Evolutionary conservation across 1,140 invertebrate species (phyloP).

Genomic region (Hyphantria cunea): DNA sequence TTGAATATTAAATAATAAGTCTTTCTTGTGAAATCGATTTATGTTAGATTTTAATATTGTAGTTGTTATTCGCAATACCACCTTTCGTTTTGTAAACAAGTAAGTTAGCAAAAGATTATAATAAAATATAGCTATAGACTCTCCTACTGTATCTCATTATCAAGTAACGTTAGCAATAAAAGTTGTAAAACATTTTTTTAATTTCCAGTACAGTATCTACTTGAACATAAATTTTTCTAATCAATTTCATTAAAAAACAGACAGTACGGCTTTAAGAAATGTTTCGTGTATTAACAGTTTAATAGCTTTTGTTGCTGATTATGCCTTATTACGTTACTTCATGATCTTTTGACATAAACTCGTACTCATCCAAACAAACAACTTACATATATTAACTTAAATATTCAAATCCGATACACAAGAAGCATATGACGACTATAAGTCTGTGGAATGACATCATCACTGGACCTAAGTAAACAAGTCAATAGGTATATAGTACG

Average conservation of each 20-base stretch:
- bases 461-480: conserved; percentile 17
- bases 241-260: background rate
- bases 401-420: conserved; percentile 2
- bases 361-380: background rate
- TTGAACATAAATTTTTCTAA: too few relatives aligned
- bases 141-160: too few relatives aligned
- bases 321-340: background rate
- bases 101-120: too few relatives aligned
- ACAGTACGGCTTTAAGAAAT: background rate
- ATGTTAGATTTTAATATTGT: too few relatives aligned
- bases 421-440: background rate
- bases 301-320: background rate
- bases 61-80: too few relatives aligned
- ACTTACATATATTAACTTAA: background rate
- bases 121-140: too few relatives aligned
- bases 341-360: background rate
- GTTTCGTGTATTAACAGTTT: background rate
- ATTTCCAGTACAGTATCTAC: too few relatives aligned
- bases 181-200: too few relatives aligned
- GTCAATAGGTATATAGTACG: background rate
- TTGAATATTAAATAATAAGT: too few relatives aligned
- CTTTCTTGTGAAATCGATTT: too few relatives aligned
- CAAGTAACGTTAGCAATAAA: too few relatives aligned
- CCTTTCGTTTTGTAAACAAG: too few relatives aligned
- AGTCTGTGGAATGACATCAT: conserved; percentile 17